phyloP scores from a whole-genome alignment of 37 sponge, comb jelly and placozoan genomes.

The Aplysina aerophoba region DNA sequence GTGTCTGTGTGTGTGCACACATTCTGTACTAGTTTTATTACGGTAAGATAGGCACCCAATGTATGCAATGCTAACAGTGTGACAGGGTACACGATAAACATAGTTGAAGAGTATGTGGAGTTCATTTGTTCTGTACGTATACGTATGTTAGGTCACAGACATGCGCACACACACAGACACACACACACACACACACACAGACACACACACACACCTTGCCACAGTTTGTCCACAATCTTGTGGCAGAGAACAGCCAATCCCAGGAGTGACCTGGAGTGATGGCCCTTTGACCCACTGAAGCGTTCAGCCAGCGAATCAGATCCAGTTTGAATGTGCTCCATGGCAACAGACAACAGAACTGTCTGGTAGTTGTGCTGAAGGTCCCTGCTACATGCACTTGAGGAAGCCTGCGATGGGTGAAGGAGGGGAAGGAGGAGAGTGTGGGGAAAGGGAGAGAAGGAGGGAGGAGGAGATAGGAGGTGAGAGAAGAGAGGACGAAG shows the following conservation, averaged over 20 bases:
- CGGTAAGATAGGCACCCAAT: too few species aligned
- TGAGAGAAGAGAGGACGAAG: too few species aligned
- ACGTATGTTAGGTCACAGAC: too few species aligned
- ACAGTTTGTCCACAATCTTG: constrained; percentile 70
- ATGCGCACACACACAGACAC: too few species aligned
- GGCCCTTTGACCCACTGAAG: constrained; percentile 28
- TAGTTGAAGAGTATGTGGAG: too few species aligned
- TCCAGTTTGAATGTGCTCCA: constrained; percentile 67
- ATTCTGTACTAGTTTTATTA: too few species aligned
- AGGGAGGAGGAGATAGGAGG: background rate
- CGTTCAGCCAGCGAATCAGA: constrained; percentile 52
- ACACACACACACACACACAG: too few species aligned
- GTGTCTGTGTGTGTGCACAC: too few species aligned
- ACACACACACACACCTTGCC: constrained; percentile 40
- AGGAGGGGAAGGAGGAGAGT: background rate
- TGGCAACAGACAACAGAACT: constrained; percentile 44
- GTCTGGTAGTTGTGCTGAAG: constrained; percentile 67
- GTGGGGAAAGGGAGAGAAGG: background rate
- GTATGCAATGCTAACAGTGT: too few species aligned
- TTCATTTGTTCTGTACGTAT: too few species aligned
- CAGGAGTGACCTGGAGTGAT: background rate
- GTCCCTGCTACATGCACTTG: background rate
- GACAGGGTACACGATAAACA: too few species aligned
- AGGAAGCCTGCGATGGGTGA: background rate
- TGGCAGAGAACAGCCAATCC: constrained; percentile 67